phyloP scores from a whole-genome alignment of 2,888 invertebrate genomes.

The Salpingus planirostris region DNA sequence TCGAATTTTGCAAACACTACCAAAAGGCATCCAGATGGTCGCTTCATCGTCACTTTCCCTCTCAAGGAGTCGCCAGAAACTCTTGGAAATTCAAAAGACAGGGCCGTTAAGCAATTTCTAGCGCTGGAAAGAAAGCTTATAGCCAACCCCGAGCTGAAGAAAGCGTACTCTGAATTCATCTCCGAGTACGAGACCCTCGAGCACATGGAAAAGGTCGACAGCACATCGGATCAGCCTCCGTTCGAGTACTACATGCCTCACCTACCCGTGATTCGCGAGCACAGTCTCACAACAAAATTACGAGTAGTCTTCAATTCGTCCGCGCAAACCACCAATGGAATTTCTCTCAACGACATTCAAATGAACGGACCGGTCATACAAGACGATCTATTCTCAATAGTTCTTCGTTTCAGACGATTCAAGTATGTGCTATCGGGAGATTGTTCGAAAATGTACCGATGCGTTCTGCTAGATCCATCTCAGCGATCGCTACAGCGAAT shows the following conservation, averaged over 20 bases:
- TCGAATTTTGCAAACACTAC: background rate
- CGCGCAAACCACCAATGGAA: background rate
- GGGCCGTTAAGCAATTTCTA: background rate
- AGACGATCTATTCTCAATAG: background rate
- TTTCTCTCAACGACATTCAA: background rate
- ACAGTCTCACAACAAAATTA: conserved; percentile 1
- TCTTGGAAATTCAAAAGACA: background rate
- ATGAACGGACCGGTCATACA: conserved; percentile 1
- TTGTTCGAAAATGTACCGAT: conserved; percentile 1
- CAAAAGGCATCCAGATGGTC: background rate
- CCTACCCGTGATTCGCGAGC: background rate
- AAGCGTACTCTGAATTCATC: background rate
- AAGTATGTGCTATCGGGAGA: background rate
- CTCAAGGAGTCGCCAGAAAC: background rate
- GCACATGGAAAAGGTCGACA: background rate
- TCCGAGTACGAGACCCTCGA: background rate
- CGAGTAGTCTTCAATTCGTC: background rate
- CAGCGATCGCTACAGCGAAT: background rate
- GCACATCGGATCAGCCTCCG: background rate
- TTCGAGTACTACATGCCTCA: background rate
- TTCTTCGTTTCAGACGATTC: background rate
- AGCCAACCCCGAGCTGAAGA: background rate
- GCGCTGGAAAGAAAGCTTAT: background rate
- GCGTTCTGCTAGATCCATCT: background rate
- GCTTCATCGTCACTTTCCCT: background rate